A percentile compares a stretch with the other conserved stretches of the same genome.
phyloP scores from a whole-genome alignment of 1,140 invertebrate species.

The Drosophila murphyi region DNA sequence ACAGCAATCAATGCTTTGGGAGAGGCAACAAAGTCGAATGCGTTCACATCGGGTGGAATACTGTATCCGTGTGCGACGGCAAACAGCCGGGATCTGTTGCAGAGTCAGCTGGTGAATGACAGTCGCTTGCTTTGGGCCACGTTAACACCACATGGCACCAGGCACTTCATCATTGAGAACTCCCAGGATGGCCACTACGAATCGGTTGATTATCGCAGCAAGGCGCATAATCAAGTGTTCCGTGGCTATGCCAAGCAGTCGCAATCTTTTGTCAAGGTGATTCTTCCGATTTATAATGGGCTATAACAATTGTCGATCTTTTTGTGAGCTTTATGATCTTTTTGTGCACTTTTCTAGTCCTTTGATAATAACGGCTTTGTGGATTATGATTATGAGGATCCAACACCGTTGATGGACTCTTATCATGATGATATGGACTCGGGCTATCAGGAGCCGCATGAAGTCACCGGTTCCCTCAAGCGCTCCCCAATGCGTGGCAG shows the following conservation, averaged over 20 bases:
- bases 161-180: slow-evolving; percentile 88
- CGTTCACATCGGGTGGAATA: slow-evolving; percentile 78
- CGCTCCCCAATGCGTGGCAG: slow-evolving; percentile 83
- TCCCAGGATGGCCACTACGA: slow-evolving; percentile 89
- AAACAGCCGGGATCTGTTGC: slow-evolving; percentile 72
- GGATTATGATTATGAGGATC: slow-evolving; percentile 90
- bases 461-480: slow-evolving; percentile 85
- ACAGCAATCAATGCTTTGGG: slow-evolving; percentile 74
- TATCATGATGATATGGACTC: slow-evolving; percentile 88
- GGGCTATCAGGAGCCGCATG: slow-evolving; percentile 85
- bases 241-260: slow-evolving; percentile 73
- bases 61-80: slow-evolving; percentile 78
- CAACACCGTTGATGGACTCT: slow-evolving; percentile 89
- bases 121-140: slow-evolving; percentile 91
- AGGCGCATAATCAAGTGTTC: slow-evolving; percentile 71
- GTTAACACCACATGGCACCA: slow-evolving; percentile 91
- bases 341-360: slow-evolving; percentile 81
- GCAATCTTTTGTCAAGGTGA: slow-evolving; percentile 70
- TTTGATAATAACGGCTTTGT: slow-evolving; percentile 90
- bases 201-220: slow-evolving; percentile 87
- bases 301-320: neutral
- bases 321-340: neutral
- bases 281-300: neutral
- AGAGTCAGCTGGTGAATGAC: slow-evolving; percentile 85
- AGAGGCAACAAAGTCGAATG: slow-evolving; percentile 80